phyloP scores from a whole-genome alignment of 2,113 vertebrate species.

The Ictalurus furcatus region DNA sequence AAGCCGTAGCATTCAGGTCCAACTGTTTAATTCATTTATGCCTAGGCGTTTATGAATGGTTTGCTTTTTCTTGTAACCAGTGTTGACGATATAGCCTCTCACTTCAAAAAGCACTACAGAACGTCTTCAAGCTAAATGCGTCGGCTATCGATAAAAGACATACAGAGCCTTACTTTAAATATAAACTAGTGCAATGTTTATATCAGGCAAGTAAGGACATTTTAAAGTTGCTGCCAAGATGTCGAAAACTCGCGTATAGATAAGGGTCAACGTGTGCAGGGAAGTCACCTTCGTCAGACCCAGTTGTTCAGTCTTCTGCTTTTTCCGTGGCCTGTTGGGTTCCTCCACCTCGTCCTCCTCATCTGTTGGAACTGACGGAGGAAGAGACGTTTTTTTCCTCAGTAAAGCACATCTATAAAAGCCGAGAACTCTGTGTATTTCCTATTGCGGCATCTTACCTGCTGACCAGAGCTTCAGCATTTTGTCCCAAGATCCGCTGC shows the following conservation, averaged over 20 bases:
- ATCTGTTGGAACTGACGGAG: constrained; percentile 82
- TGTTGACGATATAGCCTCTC: too few relatives aligned
- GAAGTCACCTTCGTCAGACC: constrained; percentile 85
- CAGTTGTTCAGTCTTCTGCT: constrained; percentile 93
- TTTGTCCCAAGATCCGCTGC: constrained; percentile 98
- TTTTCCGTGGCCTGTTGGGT: constrained; percentile 87
- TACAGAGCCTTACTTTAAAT: background rate
- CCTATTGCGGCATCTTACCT: constrained; percentile 70
- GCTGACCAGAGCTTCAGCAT: constrained; percentile 99
- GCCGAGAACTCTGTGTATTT: background rate
- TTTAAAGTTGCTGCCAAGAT: background rate
- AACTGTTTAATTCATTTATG: background rate
- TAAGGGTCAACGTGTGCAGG: background rate
- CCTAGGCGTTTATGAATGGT: background rate
- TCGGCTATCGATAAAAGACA: too few relatives aligned
- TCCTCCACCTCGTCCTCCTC: constrained; percentile 91
- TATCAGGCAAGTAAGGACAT: background rate
- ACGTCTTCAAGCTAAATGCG: too few relatives aligned
- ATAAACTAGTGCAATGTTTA: background rate
- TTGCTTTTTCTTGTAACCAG: too few relatives aligned
- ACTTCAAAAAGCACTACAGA: too few relatives aligned
- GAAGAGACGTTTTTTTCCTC: background rate
- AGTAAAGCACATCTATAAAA: background rate
- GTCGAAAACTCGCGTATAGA: background rate
- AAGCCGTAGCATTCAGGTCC: background rate